Conservation (phyloP, 2,797 vertebrate genomes). For the Chromobotia macracanthus region DNA sequence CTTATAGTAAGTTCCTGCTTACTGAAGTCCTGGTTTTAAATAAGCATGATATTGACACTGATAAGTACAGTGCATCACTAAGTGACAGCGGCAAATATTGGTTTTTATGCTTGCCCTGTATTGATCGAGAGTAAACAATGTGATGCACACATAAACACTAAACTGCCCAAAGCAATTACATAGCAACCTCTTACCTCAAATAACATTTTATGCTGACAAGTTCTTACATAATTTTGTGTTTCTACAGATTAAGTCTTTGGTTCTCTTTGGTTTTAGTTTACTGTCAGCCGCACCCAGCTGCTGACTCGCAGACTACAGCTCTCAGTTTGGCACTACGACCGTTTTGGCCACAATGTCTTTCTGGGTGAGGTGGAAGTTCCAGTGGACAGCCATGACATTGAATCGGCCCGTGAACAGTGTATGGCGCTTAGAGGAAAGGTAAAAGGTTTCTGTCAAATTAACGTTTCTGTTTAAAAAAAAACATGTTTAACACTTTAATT, state of each 20-base stretch:
- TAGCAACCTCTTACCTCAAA: not conserved
- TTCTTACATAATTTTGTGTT: slow-evolving; percentile 6
- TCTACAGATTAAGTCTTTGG: not conserved
- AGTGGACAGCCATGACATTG: slow-evolving; percentile 81
- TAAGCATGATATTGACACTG: slow-evolving; percentile 64
- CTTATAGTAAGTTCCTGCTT: not conserved
- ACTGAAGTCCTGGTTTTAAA: slow-evolving; percentile 60
- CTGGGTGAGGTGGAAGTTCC: slow-evolving; percentile 90
- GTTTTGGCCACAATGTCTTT: slow-evolving; percentile 90
- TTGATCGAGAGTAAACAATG: slow-evolving; percentile 50
- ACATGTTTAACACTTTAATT: too few species aligned
- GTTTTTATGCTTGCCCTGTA: slow-evolving; percentile 59
- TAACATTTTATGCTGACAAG: slow-evolving; percentile 7
- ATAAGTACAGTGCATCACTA: slow-evolving; percentile 63
- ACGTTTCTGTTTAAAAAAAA: too few species aligned
- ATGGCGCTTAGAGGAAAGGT: slow-evolving; percentile 88
- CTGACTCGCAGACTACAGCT: slow-evolving; percentile 83
- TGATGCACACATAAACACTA: slow-evolving; percentile 8
- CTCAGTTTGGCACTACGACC: slow-evolving; percentile 93
- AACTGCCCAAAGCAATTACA: slow-evolving; percentile 8
- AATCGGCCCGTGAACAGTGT: slow-evolving; percentile 77
- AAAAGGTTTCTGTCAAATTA: slow-evolving; percentile 17
- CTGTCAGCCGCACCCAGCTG: slow-evolving; percentile 83
- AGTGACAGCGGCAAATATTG: slow-evolving; percentile 68
- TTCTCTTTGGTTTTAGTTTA: slow-evolving; percentile 78